phyloP scores from a whole-genome alignment of 2,113 vertebrate species.

The Chlorodrepanis virens region DNA sequence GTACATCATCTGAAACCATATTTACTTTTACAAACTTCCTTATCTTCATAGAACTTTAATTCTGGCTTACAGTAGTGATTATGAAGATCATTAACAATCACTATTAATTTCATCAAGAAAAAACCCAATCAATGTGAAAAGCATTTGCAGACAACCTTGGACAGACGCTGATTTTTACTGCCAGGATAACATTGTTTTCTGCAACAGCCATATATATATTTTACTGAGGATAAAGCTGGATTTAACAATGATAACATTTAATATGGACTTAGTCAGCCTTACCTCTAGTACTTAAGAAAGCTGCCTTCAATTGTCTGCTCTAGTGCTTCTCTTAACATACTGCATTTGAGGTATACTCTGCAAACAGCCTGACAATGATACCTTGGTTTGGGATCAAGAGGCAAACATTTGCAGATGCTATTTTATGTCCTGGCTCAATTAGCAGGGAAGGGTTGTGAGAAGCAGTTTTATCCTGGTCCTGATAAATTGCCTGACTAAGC shows the following conservation, averaged over 20 bases:
- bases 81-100: neutral
- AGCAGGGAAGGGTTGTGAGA: neutral
- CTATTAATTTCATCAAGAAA: neutral
- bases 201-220: neutral
- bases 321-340: neutral
- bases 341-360: neutral
- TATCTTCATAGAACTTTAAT: neutral
- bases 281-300: neutral
- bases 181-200: neutral
- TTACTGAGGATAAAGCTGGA: neutral
- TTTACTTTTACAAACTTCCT: neutral
- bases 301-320: neutral
- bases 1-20: neutral
- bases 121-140: neutral
- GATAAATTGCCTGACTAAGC: constrained; percentile 23
- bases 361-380: neutral
- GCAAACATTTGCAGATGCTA: constrained; percentile 1
- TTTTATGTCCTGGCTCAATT: constrained; percentile 23
- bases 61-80: neutral
- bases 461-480: neutral
- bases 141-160: neutral
- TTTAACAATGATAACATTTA: neutral
- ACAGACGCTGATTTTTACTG: neutral
- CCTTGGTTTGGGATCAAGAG: constrained; percentile 12
- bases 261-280: neutral